Base-by-base conservation (phyloP, 2,797 vertebrate species). In the Pampus argenteus region DNA sequence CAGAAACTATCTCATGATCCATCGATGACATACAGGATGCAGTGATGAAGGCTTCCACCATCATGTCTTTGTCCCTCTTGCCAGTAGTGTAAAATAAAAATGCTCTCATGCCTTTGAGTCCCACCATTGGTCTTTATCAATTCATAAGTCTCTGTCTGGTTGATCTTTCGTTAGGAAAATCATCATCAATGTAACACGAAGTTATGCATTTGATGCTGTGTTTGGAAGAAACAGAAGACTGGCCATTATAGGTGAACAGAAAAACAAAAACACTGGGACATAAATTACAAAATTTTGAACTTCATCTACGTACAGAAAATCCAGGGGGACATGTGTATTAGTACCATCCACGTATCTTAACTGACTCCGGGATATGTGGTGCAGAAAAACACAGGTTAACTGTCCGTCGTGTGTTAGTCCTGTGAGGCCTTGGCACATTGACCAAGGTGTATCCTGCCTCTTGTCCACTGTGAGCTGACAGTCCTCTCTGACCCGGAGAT, bases 1-100 rank as follows among this genome's bases (percentile, higher is more conserved):
- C 77, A 48, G 66, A 29, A 47, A 14, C 25, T 44, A 68, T 74
- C 51, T 28, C 31, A 36, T 52, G 64, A 60, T 50, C 59, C n/a
- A 66, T 74, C 51, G 29, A n/a, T 36, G 42, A 51, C 67, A 56
- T 15, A 20, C 45, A 58, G 65, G 48, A 77, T 26, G 50, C 14
- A n/a, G 42, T 13, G 15, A 23, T 66, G 47, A 44, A 25, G n/a
- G n/a, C 55, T 25, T 25, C 54, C 60, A 48, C 14, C 65, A 44
- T 54, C 47, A 47, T 29, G n/a, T 38, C 34, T 71, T 66, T 60
- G 42, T 67, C 68, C 25, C n/a, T 36, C 31, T 54, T 70, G 34
- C 17, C 40, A 48, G 64, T 56, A 14, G 23, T 57, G 15, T 36
- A 10, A 52, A 70, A 57, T 47, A 3, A 28, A n/a, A n/a, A n/a